Evolutionary conservation across 2,888 invertebrate species (phyloP).

Genomic region (Spodoptera picta): DNA sequence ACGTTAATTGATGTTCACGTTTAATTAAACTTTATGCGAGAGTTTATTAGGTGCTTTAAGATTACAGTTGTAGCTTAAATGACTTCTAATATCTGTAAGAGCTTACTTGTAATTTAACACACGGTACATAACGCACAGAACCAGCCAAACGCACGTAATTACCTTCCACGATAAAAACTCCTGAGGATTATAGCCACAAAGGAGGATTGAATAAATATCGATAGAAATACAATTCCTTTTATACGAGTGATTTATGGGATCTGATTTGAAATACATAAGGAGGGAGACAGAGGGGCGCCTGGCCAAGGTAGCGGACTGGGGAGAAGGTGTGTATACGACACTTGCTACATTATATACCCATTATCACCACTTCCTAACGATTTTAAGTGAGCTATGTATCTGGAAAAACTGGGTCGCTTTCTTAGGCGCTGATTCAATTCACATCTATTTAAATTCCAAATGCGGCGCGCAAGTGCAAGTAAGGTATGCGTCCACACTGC

Average conservation of each 20-base stretch:
- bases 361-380: conserved; percentile 60
- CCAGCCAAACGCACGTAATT: conserved; percentile 38
- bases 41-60: conserved; percentile 14
- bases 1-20: conserved; percentile 5
- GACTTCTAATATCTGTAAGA: conserved; percentile 16
- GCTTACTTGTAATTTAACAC: conserved; percentile 31
- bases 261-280: conserved; percentile 73
- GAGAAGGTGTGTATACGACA: conserved; percentile 60
- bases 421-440: conserved; percentile 76
- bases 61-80: conserved; percentile 8
- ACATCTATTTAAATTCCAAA: conserved; percentile 84
- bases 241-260: conserved; percentile 72
- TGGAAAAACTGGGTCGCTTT: conserved; percentile 77
- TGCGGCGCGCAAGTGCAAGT: conserved; percentile 81
- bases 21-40: conserved; percentile 12
- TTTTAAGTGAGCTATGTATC: conserved; percentile 49
- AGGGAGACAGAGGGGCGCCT: conserved; percentile 74
- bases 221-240: conserved; percentile 58
- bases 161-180: conserved; percentile 37
- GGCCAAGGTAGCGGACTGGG: conserved; percentile 60
- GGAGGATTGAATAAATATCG: conserved; percentile 63
- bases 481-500: conserved; percentile 74
- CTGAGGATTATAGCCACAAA: conserved; percentile 41
- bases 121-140: conserved; percentile 18
- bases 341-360: conserved; percentile 57